These are phyloP conservation scores for Notoglanidium macrostoma DNA, from an alignment of 2,797 vertebrate genomes.

Conservation along the genomic window DNA sequence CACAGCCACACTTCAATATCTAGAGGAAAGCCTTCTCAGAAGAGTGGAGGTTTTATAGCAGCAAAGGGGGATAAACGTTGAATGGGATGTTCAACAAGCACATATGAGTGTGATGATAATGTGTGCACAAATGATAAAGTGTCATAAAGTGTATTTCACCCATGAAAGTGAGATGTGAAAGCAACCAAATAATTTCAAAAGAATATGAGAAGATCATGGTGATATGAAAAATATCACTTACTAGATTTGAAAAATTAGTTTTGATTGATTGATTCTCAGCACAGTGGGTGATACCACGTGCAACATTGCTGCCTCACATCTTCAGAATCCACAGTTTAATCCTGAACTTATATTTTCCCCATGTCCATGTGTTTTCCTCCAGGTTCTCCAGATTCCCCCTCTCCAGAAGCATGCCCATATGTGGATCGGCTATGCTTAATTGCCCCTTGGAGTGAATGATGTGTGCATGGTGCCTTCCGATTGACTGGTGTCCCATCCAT, in stretches of 20 bases:
- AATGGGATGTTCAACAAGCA: neutral
- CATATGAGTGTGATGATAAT: neutral
- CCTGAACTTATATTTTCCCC: neutral
- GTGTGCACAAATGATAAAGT: neutral
- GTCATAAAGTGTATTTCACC: neutral
- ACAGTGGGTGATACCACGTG: neutral
- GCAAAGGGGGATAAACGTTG: neutral
- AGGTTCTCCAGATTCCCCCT: neutral
- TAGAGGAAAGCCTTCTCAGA: neutral
- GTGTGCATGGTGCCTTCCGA: neutral
- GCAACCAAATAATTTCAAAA: neutral
- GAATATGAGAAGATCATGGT: neutral
- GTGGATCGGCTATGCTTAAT: neutral
- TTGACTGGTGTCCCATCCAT: neutral
- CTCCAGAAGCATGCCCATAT: neutral
- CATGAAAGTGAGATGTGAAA: neutral
- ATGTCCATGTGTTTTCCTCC: neutral
- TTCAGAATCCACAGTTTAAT: neutral
- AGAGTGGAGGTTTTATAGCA: neutral
- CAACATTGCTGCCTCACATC: neutral
- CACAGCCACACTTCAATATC: neutral
- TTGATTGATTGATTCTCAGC: neutral
- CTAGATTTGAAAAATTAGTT: neutral
- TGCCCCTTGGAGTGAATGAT: neutral
- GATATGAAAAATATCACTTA: neutral